These are phyloP conservation scores for Noctua janthina DNA, from an alignment of 2,888 invertebrate genomes.

Conservation along the genomic window DNA sequence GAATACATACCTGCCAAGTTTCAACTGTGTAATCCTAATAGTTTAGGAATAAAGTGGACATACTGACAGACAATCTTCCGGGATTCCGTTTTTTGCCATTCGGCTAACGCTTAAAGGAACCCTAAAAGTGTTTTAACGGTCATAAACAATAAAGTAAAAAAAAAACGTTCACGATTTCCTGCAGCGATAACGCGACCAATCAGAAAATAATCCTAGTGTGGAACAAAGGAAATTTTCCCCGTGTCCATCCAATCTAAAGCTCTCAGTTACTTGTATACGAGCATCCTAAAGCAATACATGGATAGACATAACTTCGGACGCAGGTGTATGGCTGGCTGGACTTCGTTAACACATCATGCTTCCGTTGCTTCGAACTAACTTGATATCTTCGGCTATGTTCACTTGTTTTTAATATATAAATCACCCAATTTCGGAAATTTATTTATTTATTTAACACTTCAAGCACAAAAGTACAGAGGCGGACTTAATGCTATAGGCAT, in stretches of 20 bases:
- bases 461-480: no score
- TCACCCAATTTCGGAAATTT: background rate
- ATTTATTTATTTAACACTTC: no score
- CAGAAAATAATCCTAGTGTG: constrained; percentile 16
- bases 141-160: no score
- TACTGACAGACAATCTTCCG: no score
- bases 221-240: constrained; percentile 1
- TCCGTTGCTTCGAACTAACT: background rate
- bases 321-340: background rate
- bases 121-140: no score
- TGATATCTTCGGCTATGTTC: background rate
- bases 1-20: no score
- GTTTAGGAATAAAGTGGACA: no score
- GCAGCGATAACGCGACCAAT: constrained; percentile 2
- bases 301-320: background rate
- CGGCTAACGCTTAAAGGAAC: no score
- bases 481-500: no score
- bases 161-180: background rate
- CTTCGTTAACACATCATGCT: background rate
- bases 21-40: no score
- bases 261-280: background rate
- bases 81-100: no score
- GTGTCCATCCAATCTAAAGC: constrained; percentile 16
- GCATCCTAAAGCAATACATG: background rate
- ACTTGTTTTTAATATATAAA: background rate